Evolutionary conservation across 53 echinoderm and acorn worm genomes (phyloP).

Genomic region (Zoroaster sp.): DNA sequence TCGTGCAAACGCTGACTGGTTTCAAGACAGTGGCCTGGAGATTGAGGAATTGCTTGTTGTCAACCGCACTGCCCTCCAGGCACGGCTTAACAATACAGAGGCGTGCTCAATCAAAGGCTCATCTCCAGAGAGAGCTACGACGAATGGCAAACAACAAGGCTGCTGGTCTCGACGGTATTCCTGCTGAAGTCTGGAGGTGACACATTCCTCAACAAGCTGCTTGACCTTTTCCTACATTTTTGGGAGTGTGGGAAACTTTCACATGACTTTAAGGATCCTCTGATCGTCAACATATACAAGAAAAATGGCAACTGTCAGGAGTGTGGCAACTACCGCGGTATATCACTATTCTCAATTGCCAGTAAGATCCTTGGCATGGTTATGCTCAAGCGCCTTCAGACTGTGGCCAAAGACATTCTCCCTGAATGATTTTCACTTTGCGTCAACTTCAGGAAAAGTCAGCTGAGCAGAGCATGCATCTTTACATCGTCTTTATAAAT

Average conservation of each 20-base stretch:
- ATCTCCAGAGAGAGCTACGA: no score
- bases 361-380: neutral
- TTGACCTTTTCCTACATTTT: no score
- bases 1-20: neutral
- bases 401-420: neutral
- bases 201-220: no score
- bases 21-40: neutral
- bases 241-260: neutral
- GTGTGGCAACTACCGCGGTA: conserved; percentile 1
- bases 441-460: conserved; percentile 16
- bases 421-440: conserved; percentile 39
- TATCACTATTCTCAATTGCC: conserved; percentile 1
- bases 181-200: no score
- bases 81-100: neutral
- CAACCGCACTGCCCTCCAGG: neutral
- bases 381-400: no score
- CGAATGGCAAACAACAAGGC: no score
- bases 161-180: no score
- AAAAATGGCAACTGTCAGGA: neutral
- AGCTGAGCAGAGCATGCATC: neutral
- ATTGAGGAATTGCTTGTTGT: neutral
- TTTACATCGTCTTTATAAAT: conserved; percentile 34
- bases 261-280: neutral
- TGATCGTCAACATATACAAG: neutral
- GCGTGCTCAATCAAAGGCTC: neutral